Conservation (phyloP, 1,140 invertebrate species). For the Pygmarrhopalites habei region DNA sequence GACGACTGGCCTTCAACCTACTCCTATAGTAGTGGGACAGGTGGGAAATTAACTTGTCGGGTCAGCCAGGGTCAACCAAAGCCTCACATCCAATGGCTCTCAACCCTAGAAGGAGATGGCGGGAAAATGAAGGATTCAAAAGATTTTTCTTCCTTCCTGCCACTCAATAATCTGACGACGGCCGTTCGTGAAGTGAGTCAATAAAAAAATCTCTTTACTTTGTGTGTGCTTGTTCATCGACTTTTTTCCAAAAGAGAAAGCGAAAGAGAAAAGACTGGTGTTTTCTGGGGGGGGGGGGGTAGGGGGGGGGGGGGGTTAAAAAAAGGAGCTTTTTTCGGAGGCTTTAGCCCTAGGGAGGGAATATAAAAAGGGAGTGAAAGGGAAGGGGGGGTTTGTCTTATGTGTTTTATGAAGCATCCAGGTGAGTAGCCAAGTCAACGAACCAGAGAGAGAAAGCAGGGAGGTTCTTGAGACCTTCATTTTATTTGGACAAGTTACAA, state of each 20-base stretch:
- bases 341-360: background rate
- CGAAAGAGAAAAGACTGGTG: background rate
- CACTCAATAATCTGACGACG: slow-evolving; percentile 25
- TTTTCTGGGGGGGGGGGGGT: background rate
- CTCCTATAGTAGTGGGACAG: slow-evolving; percentile 18
- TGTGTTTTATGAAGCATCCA: background rate
- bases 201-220: background rate
- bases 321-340: background rate
- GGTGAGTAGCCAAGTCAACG: background rate
- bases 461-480: background rate
- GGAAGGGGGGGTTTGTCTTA: background rate
- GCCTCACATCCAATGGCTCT: slow-evolving; percentile 28
- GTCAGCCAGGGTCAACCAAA: slow-evolving; percentile 20
- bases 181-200: slow-evolving; percentile 29
- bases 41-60: slow-evolving; percentile 23
- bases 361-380: background rate
- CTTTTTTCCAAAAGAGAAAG: background rate
- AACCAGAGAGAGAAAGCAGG: background rate
- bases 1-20: slow-evolving; percentile 22
- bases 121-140: too few relatives aligned
- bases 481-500: background rate
- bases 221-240: background rate
- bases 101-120: slow-evolving; percentile 19
- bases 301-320: background rate
- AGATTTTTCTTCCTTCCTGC: too few relatives aligned